Evolutionary conservation across 37 sponge, comb jelly and placozoan species (phyloP).

Genomic region (Axinella damicornis): DNA sequence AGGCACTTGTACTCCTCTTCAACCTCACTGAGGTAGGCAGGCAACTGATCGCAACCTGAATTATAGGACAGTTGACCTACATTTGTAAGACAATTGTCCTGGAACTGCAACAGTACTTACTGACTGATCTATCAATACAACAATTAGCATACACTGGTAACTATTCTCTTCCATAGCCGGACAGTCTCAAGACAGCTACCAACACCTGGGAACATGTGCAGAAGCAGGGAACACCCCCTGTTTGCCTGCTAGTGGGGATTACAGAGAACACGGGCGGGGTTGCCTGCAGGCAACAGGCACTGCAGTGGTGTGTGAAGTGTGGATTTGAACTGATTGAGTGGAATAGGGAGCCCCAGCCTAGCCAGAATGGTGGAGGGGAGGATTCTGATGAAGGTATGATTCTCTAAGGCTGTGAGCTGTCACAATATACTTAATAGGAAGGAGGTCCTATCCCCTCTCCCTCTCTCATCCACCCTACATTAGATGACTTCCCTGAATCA

Average conservation of each 20-base stretch:
- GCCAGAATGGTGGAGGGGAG: background rate
- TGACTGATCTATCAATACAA: too few species aligned
- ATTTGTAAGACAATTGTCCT: too few species aligned
- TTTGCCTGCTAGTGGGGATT: conserved; percentile 51
- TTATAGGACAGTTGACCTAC: too few species aligned
- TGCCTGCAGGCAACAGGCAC: conserved; percentile 4
- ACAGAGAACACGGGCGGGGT: background rate
- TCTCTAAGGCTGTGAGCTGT: too few species aligned
- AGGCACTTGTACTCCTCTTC: conserved; percentile 26
- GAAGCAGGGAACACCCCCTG: conserved; percentile 1
- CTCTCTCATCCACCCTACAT: background rate
- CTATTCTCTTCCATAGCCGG: too few species aligned
- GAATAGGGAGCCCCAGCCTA: background rate
- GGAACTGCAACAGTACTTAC: too few species aligned
- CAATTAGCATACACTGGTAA: too few species aligned
- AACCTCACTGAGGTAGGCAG: conserved; percentile 12
- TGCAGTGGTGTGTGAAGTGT: conserved; percentile 68
- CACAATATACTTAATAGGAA: background rate
- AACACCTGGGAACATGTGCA: conserved; percentile 10
- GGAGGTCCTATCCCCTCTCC: background rate
- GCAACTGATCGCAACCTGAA: background rate
- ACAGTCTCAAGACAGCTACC: background rate
- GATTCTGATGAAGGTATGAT: background rate
- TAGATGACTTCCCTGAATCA: conserved; percentile 13
- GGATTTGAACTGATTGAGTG: conserved; percentile 77